Percentiles rank a stretch among this genome's conserved stretches.
phyloP scores from a whole-genome alignment of 2,113 vertebrate genomes.

The Rhabdomys dilectus region DNA sequence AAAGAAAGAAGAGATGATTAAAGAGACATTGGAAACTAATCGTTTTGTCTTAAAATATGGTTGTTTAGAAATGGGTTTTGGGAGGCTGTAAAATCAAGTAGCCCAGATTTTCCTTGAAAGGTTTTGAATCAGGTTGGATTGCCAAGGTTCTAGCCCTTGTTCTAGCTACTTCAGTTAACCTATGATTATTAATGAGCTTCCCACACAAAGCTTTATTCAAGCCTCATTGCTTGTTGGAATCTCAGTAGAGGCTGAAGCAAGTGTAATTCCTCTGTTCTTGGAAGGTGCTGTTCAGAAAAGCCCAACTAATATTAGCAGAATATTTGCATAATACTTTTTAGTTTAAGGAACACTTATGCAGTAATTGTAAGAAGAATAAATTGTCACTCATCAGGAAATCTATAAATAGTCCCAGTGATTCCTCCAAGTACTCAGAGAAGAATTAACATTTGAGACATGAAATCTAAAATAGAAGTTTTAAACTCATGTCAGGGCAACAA shows the following conservation, averaged over 20 bases:
- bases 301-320: conserved; percentile 52
- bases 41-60: not conserved
- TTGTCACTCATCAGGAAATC: conserved; percentile 47
- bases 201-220: not conserved
- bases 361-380: conserved; percentile 71
- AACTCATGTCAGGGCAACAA: not conserved
- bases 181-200: not conserved
- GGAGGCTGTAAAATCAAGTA: not conserved
- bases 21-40: not conserved
- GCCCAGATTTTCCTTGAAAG: not conserved
- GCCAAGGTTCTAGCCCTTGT: not conserved
- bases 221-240: not conserved
- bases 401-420: conserved; percentile 63
- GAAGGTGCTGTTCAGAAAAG: not conserved
- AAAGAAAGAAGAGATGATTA: not conserved
- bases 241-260: not conserved
- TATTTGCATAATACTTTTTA: conserved; percentile 65
- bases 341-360: conserved; percentile 56
- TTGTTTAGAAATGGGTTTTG: not conserved
- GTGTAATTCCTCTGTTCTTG: not conserved
- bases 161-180: too few species aligned
- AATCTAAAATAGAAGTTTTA: conserved; percentile 53
- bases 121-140: not conserved
- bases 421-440: not conserved
- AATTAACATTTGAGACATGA: not conserved